A percentile compares a stretch with the other conserved stretches of the same genome.
phyloP scores from a whole-genome alignment of 2,113 vertebrate species.

The Scalopus aquaticus region DNA sequence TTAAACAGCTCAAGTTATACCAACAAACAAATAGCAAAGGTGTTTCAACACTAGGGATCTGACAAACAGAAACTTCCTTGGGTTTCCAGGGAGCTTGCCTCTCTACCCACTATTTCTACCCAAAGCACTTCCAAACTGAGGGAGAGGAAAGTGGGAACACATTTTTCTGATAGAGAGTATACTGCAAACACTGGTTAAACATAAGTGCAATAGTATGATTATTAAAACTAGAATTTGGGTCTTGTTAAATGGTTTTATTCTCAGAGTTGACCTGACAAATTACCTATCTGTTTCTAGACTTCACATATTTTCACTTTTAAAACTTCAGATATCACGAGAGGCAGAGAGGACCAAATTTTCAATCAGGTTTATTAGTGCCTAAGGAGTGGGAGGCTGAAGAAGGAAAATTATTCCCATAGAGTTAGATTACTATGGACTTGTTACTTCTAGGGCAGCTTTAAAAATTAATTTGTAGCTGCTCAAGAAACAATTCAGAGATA shows the following conservation, averaged over 20 bases:
- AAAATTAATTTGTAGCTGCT: background rate
- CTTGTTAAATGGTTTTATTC: background rate
- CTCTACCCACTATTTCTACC: background rate
- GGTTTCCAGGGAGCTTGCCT: background rate
- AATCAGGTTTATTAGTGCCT: background rate
- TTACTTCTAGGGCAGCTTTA: background rate
- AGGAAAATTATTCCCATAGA: background rate
- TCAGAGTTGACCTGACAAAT: background rate
- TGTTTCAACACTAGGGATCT: rapidly evolving
- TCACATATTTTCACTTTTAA: background rate
- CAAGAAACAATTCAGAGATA: background rate
- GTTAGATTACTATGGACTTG: background rate
- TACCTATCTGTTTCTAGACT: background rate
- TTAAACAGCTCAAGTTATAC: background rate
- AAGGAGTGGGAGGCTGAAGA: background rate
- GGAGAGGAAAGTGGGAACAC: background rate
- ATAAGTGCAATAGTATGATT: background rate
- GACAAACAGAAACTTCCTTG: background rate
- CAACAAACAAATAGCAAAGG: background rate
- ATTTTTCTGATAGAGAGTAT: background rate
- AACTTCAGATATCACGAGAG: background rate
- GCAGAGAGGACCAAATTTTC: background rate
- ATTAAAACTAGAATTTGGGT: background rate
- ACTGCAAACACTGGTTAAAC: background rate
- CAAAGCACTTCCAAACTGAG: too few species aligned